Evolutionary conservation across 2,113 vertebrate genomes (phyloP).

Genomic region (Noctilio leporinus): DNA sequence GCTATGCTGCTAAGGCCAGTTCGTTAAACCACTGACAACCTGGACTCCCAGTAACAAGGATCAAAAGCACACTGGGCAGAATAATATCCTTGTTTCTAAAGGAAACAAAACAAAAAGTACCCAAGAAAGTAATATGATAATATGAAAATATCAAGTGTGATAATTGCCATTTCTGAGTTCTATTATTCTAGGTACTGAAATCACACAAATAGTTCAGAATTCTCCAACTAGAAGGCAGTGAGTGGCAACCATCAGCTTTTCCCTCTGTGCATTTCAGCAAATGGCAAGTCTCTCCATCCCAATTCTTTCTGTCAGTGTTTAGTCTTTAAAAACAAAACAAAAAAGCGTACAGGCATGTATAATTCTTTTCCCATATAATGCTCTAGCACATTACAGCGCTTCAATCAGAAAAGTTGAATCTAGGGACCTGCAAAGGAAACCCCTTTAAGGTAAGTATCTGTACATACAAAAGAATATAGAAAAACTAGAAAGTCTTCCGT

Average conservation of each 20-base stretch:
- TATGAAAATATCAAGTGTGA: background rate
- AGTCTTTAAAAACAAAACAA: background rate
- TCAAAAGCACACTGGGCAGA: background rate
- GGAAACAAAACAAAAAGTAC: background rate
- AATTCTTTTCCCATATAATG: background rate
- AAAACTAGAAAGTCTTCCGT: background rate
- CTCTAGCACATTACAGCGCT: background rate
- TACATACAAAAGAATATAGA: background rate
- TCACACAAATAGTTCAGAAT: background rate
- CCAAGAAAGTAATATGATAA: too few species aligned
- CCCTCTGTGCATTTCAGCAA: background rate
- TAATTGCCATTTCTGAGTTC: background rate
- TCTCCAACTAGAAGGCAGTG: background rate
- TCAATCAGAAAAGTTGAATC: background rate
- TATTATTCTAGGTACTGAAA: background rate
- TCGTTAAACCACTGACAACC: background rate
- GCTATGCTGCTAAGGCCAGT: background rate
- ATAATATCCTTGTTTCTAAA: background rate
- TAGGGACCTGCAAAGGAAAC: background rate
- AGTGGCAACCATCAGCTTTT: background rate
- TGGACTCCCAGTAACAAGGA: background rate
- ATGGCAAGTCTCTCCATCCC: background rate
- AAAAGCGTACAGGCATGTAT: background rate
- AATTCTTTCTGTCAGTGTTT: background rate
- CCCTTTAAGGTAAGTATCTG: background rate